Evolutionary conservation across 1,140 invertebrate species (phyloP), one percentile per base, ranked within the genome.

Genomic region (Drosophila orena): DNA sequence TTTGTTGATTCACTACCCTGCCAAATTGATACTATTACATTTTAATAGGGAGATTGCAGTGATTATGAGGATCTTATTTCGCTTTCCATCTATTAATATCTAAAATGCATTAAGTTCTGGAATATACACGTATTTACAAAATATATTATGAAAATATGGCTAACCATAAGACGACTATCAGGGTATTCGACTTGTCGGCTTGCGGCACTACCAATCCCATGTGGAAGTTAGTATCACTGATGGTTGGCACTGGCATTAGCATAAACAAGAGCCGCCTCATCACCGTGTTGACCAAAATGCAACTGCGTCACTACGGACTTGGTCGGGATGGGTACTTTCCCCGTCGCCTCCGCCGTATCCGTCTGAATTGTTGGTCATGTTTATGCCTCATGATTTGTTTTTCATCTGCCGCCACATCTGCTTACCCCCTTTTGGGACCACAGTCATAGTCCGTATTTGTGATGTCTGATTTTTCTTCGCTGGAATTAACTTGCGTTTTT

Each of bases 331-430:
- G 37, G 20, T 59, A 59, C 68, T 79, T 73, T 57, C 44, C 58
- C 53, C 65, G 57, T 24, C 34, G 52, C 64, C 44, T 62, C 47
- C 64, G 42, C 44, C 37, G 12, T 10, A 15, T 55, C 46, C 53
- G 56, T 30, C 47, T 65, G 60, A 55, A 58, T 46, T 66, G 76
- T 59, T 65, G 56, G 42, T 72, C 81, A 86, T 70, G 78, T 75
- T 80, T 65, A 81, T 81, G 60, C 73, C 74, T 65, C 77, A 86
- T 85, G 77, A 81, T 86, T 85, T 77, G 66, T 62, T 85, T 62
- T 77, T 77, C 72, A 79, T 46, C 72, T 24, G 54, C 62, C 34
- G 61, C 49, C 11, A 50, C 62, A 69, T 54, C 65, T 11, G 30
- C 61, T 12, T 15, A 37, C 43, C 24, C 30, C 49, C 15, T 37